phyloP scores from a whole-genome alignment of 2,113 vertebrate species.

The Sinocyclocheilus rhinocerous region DNA sequence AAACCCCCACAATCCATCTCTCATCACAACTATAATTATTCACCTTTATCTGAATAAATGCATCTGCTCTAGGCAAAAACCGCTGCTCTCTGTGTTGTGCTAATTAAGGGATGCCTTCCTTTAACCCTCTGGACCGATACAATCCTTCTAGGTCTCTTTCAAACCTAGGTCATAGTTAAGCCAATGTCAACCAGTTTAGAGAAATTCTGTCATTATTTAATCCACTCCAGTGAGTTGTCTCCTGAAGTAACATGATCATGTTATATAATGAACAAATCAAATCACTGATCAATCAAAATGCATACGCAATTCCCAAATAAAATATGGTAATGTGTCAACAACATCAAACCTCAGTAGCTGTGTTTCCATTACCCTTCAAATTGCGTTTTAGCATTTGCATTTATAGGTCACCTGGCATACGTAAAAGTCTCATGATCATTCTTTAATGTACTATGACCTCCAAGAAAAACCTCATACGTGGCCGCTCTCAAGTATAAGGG shows the following conservation, averaged over 20 bases:
- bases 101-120: not conserved
- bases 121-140: conserved; percentile 12
- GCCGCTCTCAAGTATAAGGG: no score
- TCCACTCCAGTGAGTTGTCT: not conserved
- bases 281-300: not conserved
- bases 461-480: no score
- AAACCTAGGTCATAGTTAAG: not conserved
- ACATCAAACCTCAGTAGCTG: not conserved
- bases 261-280: not conserved
- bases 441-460: no score
- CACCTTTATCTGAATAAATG: conserved; percentile 54
- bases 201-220: not conserved
- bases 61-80: conserved; percentile 33
- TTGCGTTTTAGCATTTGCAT: no score
- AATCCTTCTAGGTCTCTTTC: not conserved
- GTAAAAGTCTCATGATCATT: no score
- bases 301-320: not conserved
- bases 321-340: not conserved
- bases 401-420: no score
- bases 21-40: conserved; percentile 53
- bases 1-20: conserved; percentile 22
- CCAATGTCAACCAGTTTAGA: not conserved
- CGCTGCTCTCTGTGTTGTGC: not conserved
- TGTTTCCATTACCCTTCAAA: no score
- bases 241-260: not conserved